Base-by-base conservation (phyloP, 2,113 vertebrate genomes). In the Hippocampus barbouri region DNA sequence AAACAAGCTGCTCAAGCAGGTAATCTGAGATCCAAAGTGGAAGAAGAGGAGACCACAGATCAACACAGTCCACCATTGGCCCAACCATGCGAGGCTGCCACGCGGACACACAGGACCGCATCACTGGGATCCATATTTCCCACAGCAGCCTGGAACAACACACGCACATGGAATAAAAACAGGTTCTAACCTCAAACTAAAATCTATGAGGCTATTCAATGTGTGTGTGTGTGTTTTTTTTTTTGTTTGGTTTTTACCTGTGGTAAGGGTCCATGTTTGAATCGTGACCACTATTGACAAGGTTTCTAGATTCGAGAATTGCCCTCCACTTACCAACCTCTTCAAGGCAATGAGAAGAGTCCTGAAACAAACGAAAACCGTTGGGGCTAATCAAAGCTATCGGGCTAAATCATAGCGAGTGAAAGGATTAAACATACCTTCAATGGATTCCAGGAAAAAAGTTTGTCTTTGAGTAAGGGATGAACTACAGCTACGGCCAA, bases 61-160 rank as follows among this genome's bases (percentile, higher is more conserved):
- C 97, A 74, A 99, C 59, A 68, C 97, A 98, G 89, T 98, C 97
- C 84, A 98, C 97, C 95, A 99, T 98, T 0, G 96, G 93, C 0
- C 91, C 93, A 0, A 97, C 98, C 68, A 93, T 92, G 76, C 97
- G 93, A 0, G 97, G 97, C 53, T 97, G 97, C 97, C 97, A 99
- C 72, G 93, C 88, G 0, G 89, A 86, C 53, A 98, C 92, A 0
- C 94, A 92, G 49, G 77, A 91, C 2, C 96, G 93, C 81, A 98
- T 93, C 16, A 94, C 94, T 0, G 97, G 96, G 89, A 99, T 90
- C 97, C 95, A 99, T 38, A 95, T 93, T 69, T 99, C 97, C 97
- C 97, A 99, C 75, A 99, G 91, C 30, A 99, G 77, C 57, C 97
- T 99, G 76, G 2, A 63, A 12, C 54, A 30, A 82, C 4, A 75